Evolutionary conservation across 2,113 vertebrate genomes (phyloP), one percentile per base, ranked within the genome.

Genomic region (Ia io): DNA sequence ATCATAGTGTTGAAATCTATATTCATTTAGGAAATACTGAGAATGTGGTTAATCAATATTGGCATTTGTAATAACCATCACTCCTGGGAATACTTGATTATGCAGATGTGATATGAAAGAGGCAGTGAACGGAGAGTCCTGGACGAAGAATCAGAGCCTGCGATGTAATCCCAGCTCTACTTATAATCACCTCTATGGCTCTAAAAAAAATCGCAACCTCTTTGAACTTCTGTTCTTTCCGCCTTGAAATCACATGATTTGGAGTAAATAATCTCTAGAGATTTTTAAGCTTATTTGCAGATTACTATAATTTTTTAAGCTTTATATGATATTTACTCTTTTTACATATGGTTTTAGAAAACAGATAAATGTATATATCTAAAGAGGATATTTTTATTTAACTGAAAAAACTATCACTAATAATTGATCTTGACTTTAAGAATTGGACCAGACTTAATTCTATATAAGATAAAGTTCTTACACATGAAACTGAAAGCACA

Each of bases 41-140:
- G 87, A 90, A 78, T 78, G 87, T 85, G 80, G 23, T 51, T 84
- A 78, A 90, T 84, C 79, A 86, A 67, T 86, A 86, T 56, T 28
- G 25, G 12, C 65, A 91, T 87, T 74, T 89, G 12, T 74, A 87
- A 74, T 95, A 87, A 65, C 44, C 30, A 20, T 91, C 35, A 91
- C 18, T 25, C 44, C 23, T 40, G 23, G 13, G 65, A 65, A 87
- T 80, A 35, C 76, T 73, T 65, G 65, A 37, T 74, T 91, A 56
- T 79, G 63, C 42, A 94, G 28, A 53, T 71, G 4, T 32, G 65
- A 40, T 71, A 44, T 65, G 44, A 86, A 71, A 74, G 35, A 90
- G 40, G 53, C 28, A 42, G 42, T 61, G 5, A 13, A 11, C 63
- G 2, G 44, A 61, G 49, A 37, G 65, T 63, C 44, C 51, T 35